These are phyloP conservation scores for Cynoglossus semilaevis DNA, from an alignment of 2,113 vertebrate species.

Conservation along the genomic window DNA sequence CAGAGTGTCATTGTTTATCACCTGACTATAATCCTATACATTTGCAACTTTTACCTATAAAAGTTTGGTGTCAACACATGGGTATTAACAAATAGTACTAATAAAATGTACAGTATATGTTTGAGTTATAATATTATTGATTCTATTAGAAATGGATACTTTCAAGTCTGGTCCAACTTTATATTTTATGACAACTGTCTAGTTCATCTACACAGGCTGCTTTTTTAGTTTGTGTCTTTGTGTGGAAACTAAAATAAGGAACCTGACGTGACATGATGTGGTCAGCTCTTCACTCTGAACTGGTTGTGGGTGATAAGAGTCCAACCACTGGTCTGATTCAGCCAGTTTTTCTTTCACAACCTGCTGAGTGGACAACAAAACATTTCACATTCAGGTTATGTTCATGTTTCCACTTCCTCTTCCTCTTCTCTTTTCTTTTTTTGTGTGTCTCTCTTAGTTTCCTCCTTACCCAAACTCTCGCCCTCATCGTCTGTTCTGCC, in stretches of 20 bases:
- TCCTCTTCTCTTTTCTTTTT: constrained; percentile 12
- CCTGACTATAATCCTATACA: too few relatives aligned
- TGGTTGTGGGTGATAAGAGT: constrained; percentile 12
- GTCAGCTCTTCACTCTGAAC: constrained; percentile 33
- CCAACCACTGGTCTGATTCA: constrained; percentile 52
- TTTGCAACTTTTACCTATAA: too few relatives aligned
- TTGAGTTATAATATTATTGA: too few relatives aligned
- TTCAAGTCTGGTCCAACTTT: too few relatives aligned
- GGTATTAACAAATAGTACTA: too few relatives aligned
- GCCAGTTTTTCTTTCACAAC: constrained; percentile 68
- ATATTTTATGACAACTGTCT: too few relatives aligned
- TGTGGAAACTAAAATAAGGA: constrained; percentile 25
- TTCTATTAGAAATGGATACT: too few relatives aligned
- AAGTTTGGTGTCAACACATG: too few relatives aligned
- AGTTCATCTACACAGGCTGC: too few relatives aligned
- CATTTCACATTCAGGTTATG: constrained; percentile 44
- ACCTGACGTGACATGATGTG: constrained; percentile 13
- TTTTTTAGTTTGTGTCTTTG: too few relatives aligned
- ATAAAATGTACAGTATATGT: too few relatives aligned
- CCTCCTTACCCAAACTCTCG: neutral
- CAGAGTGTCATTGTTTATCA: too few relatives aligned
- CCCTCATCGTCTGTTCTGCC: neutral
- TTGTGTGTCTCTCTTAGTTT: constrained; percentile 1
- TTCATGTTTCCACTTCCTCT: constrained; percentile 21
- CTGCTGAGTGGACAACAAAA: constrained; percentile 18